phyloP scores from a whole-genome alignment of 2,113 vertebrate genomes.

The Urocolius indicus region DNA sequence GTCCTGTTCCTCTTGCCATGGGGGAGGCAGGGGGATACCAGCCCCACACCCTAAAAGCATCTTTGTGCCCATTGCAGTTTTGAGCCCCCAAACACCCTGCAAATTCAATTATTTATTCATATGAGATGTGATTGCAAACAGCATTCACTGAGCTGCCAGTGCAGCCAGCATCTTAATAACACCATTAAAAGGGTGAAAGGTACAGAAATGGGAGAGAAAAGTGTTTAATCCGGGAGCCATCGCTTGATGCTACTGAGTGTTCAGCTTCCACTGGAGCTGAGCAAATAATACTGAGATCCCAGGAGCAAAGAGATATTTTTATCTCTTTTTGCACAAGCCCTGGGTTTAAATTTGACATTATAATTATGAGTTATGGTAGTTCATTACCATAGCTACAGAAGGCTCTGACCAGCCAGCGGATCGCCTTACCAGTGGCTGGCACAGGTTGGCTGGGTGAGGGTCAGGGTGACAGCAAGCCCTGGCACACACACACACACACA shows the following conservation, averaged over 20 bases:
- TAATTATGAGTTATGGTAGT: conserved; percentile 21
- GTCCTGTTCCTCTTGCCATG: too few species aligned
- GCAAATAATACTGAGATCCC: conserved; percentile 47
- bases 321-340: conserved; percentile 29
- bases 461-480: not conserved
- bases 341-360: conserved; percentile 32
- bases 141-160: conserved; percentile 40
- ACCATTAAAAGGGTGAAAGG: conserved; percentile 40
- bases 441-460: not conserved
- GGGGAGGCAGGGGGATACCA: not conserved
- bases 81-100: not conserved
- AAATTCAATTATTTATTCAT: conserved; percentile 32
- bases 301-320: conserved; percentile 46
- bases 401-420: conserved; percentile 25
- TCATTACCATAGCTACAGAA: conserved; percentile 53
- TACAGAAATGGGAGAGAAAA: conserved; percentile 28
- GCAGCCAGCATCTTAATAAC: conserved; percentile 47
- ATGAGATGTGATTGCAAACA: not conserved
- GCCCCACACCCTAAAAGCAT: not conserved
- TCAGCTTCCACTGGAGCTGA: conserved; percentile 36
- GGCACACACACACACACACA: too few species aligned
- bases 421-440: not conserved
- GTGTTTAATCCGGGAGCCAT: conserved; percentile 29
- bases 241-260: conserved; percentile 11
- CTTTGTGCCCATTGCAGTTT: not conserved